These are phyloP conservation scores for honey bee (Apis mellifera) DNA, from an alignment of 1,140 invertebrate genomes.

Conservation along the genomic window Amel_HAv3.1 CM009936.2:9327001-9327500, in stretches of 20 bases:
- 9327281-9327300: background rate
- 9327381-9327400: background rate
- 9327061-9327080: too few species aligned
- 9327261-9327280: conserved; percentile 44
- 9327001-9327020: too few species aligned
- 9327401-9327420: background rate
- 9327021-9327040: too few species aligned
- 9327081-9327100: too few species aligned
- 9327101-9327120: too few species aligned
- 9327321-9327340: background rate
- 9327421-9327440: background rate
- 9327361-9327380: background rate
- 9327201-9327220: conserved; percentile 1
- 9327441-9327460: background rate
- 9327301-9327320: conserved; percentile 16
- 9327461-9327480: background rate
- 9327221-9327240: background rate
- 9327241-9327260: conserved; percentile 15
- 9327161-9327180: conserved; percentile 19
- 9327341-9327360: background rate
- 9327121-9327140: background rate
- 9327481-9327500: too few species aligned
- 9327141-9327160: conserved; percentile 23
- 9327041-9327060: too few species aligned
- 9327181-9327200: conserved; percentile 31